Conservation (phyloP, 92 coral and sea anemone species). For the Parazoanthus swiftii region DNA sequence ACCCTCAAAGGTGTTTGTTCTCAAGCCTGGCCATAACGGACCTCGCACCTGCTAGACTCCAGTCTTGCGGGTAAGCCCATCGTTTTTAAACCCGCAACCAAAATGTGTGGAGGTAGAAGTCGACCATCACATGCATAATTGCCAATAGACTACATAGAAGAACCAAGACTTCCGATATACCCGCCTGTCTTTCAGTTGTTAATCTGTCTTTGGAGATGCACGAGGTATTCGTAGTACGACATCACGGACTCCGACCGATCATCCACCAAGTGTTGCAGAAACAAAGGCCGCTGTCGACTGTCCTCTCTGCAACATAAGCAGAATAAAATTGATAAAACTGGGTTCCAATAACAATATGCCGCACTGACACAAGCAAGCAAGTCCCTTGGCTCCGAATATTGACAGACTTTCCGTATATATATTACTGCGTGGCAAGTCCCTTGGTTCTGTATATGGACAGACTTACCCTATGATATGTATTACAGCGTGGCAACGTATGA, state of each 20-base stretch:
- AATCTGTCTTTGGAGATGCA: constrained; percentile 92
- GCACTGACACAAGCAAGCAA: neutral
- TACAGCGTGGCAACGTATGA: constrained; percentile 79
- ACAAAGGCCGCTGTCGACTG: constrained; percentile 82
- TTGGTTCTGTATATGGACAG: constrained; percentile 73
- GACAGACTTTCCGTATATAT: constrained; percentile 70
- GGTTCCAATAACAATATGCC: neutral
- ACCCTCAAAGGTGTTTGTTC: neutral
- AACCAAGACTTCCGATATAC: neutral
- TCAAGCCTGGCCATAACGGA: neutral
- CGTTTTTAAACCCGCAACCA: neutral
- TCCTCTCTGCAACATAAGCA: constrained; percentile 71
- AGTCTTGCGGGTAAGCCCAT: neutral
- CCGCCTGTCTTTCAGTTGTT: constrained; percentile 53
- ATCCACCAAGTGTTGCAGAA: constrained; percentile 84
- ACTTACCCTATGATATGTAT: constrained; percentile 82
- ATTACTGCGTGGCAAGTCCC: constrained; percentile 84
- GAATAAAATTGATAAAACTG: neutral
- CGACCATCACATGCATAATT: neutral
- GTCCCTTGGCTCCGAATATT: no score
- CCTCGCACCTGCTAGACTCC: neutral
- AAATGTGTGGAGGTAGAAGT: neutral
- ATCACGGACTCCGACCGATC: constrained; percentile 97
- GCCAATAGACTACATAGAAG: neutral
- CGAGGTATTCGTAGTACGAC: constrained; percentile 95